Base-by-base conservation (phyloP, 2,113 vertebrate genomes). In the Brachyhypopomus gauderio region DNA sequence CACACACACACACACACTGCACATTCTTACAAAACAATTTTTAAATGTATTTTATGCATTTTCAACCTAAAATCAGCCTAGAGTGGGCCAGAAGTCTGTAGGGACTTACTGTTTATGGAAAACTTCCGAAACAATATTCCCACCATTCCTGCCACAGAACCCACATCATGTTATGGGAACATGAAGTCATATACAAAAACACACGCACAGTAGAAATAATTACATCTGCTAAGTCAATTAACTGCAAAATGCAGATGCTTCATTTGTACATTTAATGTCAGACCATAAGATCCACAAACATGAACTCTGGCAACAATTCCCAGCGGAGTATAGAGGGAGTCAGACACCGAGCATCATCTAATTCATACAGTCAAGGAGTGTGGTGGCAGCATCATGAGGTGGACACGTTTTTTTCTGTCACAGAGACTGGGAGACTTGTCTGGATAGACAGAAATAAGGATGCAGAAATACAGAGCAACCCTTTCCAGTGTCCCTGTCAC, bases 61-160 rank as follows among this genome's bases (percentile, higher is more conserved):
- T 41, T 11, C 12, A 2, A 48, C 17, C 41, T 41, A 25, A 25
- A 77, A 22, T 11, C 12, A 38, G 16, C 58, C 22, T 30, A 72
- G 22, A 2, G 27, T 16, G 19, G 1, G n/a, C n/a, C 48, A 22
- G 27, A 45, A 52, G 11, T 0, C 59, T 48, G 60, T 38, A 52
- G 59, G 74, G 74, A 76, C 58, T 63, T 27, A n/a, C 7, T 76
- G 59, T 76, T 64, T 63, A 76, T 30, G 59, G 59, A 64, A 64
- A 75, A 76, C 41, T 27, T 23, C 20, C 34, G 17, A 41, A 62
- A 75, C 36, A 17, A 20, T 75, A 62, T 41, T 75, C 66, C 66
- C 36, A 70, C 30, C 34, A 41, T 70, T 22, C 19, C 16, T n/a
- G 17, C 63, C 19, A 16, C 19, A 30, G 27, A 30, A 19, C 17